A percentile compares a stretch with the other conserved stretches of the same genome.
These are phyloP conservation scores for Cromileptes altivelis DNA, from an alignment of 2,113 vertebrate species.

Conservation along the genomic window DNA sequence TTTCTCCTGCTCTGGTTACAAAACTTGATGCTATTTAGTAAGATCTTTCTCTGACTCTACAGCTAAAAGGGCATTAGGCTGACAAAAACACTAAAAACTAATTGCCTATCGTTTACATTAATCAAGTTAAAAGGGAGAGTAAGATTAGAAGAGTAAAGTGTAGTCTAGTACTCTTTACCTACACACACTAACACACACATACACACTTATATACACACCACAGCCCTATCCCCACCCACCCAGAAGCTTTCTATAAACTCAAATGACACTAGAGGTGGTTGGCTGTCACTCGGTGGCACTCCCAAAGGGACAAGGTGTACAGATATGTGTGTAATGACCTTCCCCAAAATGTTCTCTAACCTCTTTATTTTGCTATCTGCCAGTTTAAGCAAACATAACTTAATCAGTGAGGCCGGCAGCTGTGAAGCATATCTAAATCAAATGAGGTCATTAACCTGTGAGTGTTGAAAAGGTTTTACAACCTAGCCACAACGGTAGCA, in stretches of 20 bases:
- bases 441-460: slow-evolving; percentile 47
- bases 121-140: slow-evolving; percentile 25
- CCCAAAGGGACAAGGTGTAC: slow-evolving; percentile 10
- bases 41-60: slow-evolving; percentile 29
- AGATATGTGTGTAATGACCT: slow-evolving; percentile 27
- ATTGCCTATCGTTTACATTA: slow-evolving; percentile 33
- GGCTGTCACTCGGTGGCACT: slow-evolving; percentile 1
- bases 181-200: slow-evolving; percentile 8
- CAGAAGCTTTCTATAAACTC: slow-evolving; percentile 11
- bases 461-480: slow-evolving; percentile 43
- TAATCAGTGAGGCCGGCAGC: slow-evolving; percentile 27
- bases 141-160: slow-evolving; percentile 37
- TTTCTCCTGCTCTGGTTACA: slow-evolving; percentile 45
- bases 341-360: slow-evolving; percentile 5
- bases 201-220: background rate
- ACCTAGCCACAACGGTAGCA: slow-evolving; percentile 28
- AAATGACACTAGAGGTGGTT: slow-evolving; percentile 29
- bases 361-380: slow-evolving; percentile 34
- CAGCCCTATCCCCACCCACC: slow-evolving; percentile 1
- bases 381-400: slow-evolving; percentile 44
- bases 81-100: slow-evolving; percentile 42
- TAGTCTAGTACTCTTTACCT: background rate
- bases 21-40: slow-evolving; percentile 47
- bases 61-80: slow-evolving; percentile 40
- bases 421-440: slow-evolving; percentile 60